phyloP scores from a whole-genome alignment of 2,797 vertebrate species.

The Cynopterus sphinx region DNA sequence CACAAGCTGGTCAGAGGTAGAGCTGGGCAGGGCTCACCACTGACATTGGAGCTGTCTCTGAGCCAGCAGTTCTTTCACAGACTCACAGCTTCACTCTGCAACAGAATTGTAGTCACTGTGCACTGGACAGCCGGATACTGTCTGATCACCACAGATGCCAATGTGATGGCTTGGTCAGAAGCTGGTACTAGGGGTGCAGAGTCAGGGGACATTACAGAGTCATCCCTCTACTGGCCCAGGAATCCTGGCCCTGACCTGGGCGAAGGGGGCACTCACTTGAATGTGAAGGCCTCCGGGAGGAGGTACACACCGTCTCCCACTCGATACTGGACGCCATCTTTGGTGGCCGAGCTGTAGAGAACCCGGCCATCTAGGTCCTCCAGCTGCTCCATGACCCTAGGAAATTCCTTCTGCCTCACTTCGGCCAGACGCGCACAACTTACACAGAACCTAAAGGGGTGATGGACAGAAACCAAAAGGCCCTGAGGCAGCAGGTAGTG shows the following conservation, averaged over 20 bases:
- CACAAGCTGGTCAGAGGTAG: neutral
- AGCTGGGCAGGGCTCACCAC: neutral
- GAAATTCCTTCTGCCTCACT: slow-evolving; percentile 87
- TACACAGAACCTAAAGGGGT: slow-evolving; percentile 89
- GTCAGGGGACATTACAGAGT: neutral
- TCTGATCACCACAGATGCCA: neutral
- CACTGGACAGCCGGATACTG: fast-evolving
- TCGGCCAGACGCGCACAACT: slow-evolving; percentile 90
- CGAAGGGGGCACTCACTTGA: slow-evolving; percentile 86
- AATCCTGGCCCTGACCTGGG: fast-evolving
- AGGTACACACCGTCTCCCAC: slow-evolving; percentile 93
- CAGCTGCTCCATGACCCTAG: slow-evolving; percentile 87
- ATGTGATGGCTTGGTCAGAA: neutral
- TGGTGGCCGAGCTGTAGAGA: slow-evolving; percentile 89
- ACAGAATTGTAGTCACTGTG: fast-evolving
- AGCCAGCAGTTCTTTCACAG: neutral
- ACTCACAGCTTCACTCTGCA: neutral
- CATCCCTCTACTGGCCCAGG: neutral
- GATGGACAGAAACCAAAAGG: fast-evolving
- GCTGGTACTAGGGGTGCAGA: neutral
- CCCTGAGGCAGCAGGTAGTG: fast-evolving
- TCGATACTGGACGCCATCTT: slow-evolving; percentile 90
- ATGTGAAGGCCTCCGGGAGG: slow-evolving; percentile 91
- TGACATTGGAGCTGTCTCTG: fast-evolving
- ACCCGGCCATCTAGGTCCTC: slow-evolving; percentile 86